Evolutionary conservation across 2,888 invertebrate genomes (phyloP).

Genomic region (Macaria notata): DNA sequence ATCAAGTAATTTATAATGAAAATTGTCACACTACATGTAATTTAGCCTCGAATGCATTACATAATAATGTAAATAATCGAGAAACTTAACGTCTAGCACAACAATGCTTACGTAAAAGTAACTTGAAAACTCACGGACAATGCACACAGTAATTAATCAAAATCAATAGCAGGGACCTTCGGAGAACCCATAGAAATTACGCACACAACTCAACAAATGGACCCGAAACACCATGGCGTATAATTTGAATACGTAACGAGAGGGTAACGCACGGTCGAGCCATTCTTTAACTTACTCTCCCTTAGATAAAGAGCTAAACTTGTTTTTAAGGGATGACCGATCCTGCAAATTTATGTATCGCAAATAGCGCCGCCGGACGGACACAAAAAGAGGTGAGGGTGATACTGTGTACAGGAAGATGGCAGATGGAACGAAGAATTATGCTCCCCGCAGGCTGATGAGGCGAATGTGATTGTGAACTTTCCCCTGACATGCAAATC

Average conservation of each 20-base stretch:
- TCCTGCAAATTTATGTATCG: constrained; percentile 81
- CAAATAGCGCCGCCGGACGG: constrained; percentile 74
- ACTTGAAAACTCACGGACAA: constrained; percentile 27
- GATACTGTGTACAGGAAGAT: constrained; percentile 68
- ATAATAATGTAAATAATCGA: no score
- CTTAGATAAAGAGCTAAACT: constrained; percentile 80
- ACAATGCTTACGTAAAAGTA: constrained; percentile 11
- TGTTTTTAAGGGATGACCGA: constrained; percentile 83
- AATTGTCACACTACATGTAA: no score
- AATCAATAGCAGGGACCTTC: constrained; percentile 43
- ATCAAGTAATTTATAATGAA: no score
- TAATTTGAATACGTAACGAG: constrained; percentile 81
- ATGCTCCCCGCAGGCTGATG: constrained; percentile 79
- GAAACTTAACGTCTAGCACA: neutral
- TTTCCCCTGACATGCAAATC: constrained; percentile 80
- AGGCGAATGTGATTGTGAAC: constrained; percentile 80
- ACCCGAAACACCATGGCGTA: constrained; percentile 74
- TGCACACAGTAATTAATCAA: constrained; percentile 59
- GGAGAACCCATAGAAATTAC: constrained; percentile 51
- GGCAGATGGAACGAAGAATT: constrained; percentile 80
- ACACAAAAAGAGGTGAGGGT: constrained; percentile 76
- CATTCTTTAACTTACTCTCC: constrained; percentile 77
- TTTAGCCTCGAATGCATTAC: no score
- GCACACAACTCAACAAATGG: constrained; percentile 63
- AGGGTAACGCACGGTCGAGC: constrained; percentile 72